phyloP scores from a whole-genome alignment of 2,113 vertebrate species.

The Kryptolebias marmoratus region DNA sequence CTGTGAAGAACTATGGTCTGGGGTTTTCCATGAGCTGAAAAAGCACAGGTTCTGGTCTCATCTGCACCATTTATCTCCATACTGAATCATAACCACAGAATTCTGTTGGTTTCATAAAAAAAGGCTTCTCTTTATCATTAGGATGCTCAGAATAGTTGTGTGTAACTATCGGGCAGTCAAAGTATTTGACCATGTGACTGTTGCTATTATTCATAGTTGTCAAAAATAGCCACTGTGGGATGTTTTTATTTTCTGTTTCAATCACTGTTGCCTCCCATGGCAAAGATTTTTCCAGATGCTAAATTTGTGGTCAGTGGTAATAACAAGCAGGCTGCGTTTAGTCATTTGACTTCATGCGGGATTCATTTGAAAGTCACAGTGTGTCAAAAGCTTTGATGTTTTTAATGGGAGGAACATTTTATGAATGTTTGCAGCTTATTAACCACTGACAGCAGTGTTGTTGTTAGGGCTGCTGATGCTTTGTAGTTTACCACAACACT shows the following conservation, averaged over 20 bases:
- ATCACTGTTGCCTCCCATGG: slow-evolving; percentile 6
- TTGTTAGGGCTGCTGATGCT: neutral
- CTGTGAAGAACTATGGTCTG: slow-evolving; percentile 1
- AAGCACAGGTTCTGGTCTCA: slow-evolving; percentile 6
- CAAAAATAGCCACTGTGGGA: slow-evolving; percentile 28
- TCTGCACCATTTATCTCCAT: slow-evolving; percentile 26
- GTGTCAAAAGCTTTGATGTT: slow-evolving; percentile 11
- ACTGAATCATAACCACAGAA: neutral
- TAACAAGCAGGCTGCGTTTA: neutral
- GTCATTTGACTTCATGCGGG: neutral
- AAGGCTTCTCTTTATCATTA: slow-evolving; percentile 1
- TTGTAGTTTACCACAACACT: neutral
- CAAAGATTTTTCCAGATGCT: neutral
- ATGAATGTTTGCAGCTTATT: neutral
- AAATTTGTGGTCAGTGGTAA: slow-evolving; percentile 7
- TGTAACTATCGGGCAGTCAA: slow-evolving; percentile 17
- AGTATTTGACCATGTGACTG: slow-evolving; percentile 35
- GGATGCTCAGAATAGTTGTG: slow-evolving; percentile 33
- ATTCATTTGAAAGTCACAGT: neutral
- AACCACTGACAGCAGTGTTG: neutral
- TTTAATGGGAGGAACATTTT: neutral
- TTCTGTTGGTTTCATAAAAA: slow-evolving; percentile 1
- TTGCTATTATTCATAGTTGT: slow-evolving; percentile 1
- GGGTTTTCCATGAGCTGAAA: slow-evolving; percentile 22
- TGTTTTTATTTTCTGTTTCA: slow-evolving; percentile 22